phyloP scores from a whole-genome alignment of 2,113 vertebrate species.

The Octodon degus region DNA sequence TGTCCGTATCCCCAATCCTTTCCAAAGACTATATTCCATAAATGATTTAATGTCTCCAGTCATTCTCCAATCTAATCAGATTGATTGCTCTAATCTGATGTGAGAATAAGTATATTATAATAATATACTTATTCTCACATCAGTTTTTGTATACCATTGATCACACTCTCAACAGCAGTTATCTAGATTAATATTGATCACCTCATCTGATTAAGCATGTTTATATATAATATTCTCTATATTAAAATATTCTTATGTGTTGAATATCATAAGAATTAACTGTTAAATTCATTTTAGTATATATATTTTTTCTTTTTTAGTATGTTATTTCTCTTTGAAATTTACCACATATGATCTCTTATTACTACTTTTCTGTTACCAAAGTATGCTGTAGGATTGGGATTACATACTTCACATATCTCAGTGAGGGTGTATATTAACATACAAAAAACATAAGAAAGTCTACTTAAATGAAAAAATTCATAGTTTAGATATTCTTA shows the following conservation, averaged over 20 bases:
- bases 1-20: accelerated
- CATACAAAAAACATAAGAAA: background rate
- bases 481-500: background rate
- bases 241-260: background rate
- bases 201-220: background rate
- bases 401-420: background rate
- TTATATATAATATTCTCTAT: background rate
- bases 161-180: background rate
- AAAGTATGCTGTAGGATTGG: background rate
- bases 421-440: background rate
- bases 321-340: background rate
- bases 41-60: background rate
- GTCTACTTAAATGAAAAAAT: background rate
- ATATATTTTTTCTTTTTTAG: background rate
- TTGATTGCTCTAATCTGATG: background rate
- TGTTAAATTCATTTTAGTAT: background rate
- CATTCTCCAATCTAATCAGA: background rate
- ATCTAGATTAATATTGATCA: background rate
- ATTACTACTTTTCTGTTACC: background rate
- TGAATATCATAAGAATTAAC: background rate
- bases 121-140: background rate
- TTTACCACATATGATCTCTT: background rate
- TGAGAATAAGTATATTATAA: too few species aligned
- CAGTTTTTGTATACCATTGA: background rate
- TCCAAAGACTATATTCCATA: background rate